Conservation (phyloP, 2,888 invertebrate species). For the Habroteleia sp. region DNA sequence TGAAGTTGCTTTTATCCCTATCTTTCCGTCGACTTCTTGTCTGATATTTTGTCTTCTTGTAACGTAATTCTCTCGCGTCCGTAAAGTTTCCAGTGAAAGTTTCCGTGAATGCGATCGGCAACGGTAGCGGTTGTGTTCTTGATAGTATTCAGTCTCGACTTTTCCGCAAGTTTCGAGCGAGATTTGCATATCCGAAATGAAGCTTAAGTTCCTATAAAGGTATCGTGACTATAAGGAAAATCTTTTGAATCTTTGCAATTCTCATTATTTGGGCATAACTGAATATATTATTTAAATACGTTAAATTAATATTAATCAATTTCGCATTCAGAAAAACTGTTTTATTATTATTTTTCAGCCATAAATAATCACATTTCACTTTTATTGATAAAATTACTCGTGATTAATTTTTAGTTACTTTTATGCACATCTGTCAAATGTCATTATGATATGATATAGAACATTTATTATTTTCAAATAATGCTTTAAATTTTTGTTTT, state of each 20-base stretch:
- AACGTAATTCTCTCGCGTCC: slow-evolving; percentile 29
- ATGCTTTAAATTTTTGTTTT: too few species aligned
- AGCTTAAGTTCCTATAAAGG: slow-evolving; percentile 18
- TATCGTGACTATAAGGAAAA: slow-evolving; percentile 7
- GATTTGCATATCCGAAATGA: slow-evolving; percentile 42
- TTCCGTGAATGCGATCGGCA: slow-evolving; percentile 23
- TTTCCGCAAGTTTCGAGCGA: slow-evolving; percentile 23
- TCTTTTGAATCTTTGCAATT: slow-evolving; percentile 7
- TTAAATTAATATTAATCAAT: too few species aligned
- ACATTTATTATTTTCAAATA: too few species aligned
- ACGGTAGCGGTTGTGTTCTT: slow-evolving; percentile 5
- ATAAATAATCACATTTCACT: too few species aligned
- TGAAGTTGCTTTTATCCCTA: slow-evolving; percentile 18
- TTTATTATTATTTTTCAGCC: too few species aligned
- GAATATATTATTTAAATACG: too few species aligned
- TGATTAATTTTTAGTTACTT: too few species aligned
- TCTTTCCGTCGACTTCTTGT: slow-evolving; percentile 12
- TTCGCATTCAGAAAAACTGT: too few species aligned
- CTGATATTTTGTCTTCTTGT: slow-evolving; percentile 31
- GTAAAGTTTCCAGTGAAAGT: slow-evolving; percentile 24
- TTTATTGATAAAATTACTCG: too few species aligned
- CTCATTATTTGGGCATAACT: too few species aligned
- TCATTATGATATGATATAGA: too few species aligned
- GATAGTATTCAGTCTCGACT: slow-evolving; percentile 20
- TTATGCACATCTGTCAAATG: too few species aligned